Conservation (phyloP, 2,888 invertebrate species). For the Agrochola lota region DNA sequence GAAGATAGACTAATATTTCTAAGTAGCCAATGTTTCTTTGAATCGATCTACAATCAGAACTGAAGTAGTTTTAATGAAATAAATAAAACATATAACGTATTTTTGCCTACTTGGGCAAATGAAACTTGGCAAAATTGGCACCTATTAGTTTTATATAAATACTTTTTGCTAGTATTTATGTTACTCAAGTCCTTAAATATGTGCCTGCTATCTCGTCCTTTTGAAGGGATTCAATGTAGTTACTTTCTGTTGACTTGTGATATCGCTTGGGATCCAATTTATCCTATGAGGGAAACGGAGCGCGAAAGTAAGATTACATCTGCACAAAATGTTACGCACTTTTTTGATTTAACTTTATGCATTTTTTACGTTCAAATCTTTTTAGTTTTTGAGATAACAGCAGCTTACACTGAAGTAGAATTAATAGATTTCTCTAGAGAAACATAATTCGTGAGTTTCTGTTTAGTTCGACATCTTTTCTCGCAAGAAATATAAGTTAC, state of each 20-base stretch:
- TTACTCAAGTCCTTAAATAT: neutral
- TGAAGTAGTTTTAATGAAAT: neutral
- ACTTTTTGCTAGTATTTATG: neutral
- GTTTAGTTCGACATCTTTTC: neutral
- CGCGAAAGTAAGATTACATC: conserved; percentile 39
- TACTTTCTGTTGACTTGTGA: conserved; percentile 35
- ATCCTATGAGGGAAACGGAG: conserved; percentile 21
- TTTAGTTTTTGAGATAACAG: neutral
- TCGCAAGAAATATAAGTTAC: neutral
- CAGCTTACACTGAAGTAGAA: neutral
- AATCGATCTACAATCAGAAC: neutral
- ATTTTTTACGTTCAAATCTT: neutral
- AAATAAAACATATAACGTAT: neutral
- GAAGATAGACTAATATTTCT: conserved; percentile 16
- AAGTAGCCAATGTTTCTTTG: conserved; percentile 31
- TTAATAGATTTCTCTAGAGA: too few relatives aligned
- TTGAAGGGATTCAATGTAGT: conserved; percentile 15
- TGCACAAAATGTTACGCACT: conserved; percentile 17
- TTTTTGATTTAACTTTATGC: conserved; percentile 21
- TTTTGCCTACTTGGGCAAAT: neutral
- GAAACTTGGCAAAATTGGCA: neutral
- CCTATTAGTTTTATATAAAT: neutral
- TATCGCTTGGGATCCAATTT: conserved; percentile 32
- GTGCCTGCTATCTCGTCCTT: neutral
- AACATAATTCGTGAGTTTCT: neutral